A percentile compares a stretch with the other conserved stretches of the same genome.
phyloP scores from a whole-genome alignment of 2,888 invertebrate species.

The Diaperis boleti region DNA sequence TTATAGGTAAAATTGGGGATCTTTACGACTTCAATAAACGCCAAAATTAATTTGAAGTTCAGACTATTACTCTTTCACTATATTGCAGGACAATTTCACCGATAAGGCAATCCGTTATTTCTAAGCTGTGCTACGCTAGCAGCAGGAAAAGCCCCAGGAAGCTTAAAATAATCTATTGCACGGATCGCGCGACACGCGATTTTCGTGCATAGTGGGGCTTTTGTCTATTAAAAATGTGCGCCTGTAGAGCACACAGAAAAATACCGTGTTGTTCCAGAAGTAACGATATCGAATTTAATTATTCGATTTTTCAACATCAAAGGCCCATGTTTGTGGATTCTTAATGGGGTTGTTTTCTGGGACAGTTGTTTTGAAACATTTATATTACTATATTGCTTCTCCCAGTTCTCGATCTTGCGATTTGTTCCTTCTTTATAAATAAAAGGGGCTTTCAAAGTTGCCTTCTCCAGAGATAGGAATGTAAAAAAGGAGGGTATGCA shows the following conservation, averaged over 20 bases:
- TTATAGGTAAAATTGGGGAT: not conserved
- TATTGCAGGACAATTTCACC: conserved; percentile 14
- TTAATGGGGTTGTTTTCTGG: conserved; percentile 13
- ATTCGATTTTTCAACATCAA: conserved; percentile 24
- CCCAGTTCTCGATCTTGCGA: not conserved
- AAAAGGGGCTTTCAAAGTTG: conserved; percentile 15
- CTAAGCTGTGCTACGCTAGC: conserved; percentile 9
- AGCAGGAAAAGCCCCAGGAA: conserved; percentile 18
- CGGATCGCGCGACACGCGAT: conserved; percentile 7
- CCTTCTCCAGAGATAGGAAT: not conserved
- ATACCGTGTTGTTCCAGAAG: not conserved
- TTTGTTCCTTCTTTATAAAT: conserved; percentile 6
- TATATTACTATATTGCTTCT: conserved; percentile 12
- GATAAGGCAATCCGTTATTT: conserved; percentile 17
- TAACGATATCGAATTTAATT: conserved; percentile 10
- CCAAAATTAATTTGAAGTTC: conserved; percentile 10
- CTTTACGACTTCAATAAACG: conserved; percentile 4
- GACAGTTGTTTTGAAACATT: conserved; percentile 18
- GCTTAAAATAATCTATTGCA: conserved; percentile 20
- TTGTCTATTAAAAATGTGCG: conserved; percentile 4
- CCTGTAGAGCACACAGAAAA: conserved; percentile 1
- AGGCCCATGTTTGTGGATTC: conserved; percentile 8
- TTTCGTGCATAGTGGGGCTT: conserved; percentile 11
- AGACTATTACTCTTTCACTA: conserved; percentile 1
- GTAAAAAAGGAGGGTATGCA: too few relatives aligned